Evolutionary conservation across 2,888 invertebrate genomes (phyloP).

Genomic region (Conus canariensis): DNA sequence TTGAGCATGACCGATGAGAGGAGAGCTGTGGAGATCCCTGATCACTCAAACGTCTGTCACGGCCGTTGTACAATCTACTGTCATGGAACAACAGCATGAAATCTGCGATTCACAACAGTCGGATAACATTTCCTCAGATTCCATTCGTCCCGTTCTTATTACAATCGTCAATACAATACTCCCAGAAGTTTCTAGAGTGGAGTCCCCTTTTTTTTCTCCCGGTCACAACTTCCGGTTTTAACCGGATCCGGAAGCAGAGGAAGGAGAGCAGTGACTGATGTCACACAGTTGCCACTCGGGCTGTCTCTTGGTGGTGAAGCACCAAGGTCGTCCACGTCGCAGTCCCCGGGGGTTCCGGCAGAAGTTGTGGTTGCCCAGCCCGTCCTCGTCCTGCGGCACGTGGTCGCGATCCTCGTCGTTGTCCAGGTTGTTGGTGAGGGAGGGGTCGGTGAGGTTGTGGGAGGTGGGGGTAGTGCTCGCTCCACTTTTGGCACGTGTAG

Average conservation of each 20-base stretch:
- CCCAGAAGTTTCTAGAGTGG: too few species aligned
- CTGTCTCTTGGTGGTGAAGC: constrained; percentile 76
- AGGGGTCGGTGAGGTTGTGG: constrained; percentile 59
- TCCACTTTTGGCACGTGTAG: constrained; percentile 74
- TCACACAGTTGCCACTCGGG: constrained; percentile 75
- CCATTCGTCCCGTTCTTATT: too few species aligned
- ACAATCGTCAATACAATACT: too few species aligned
- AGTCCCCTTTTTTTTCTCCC: too few species aligned
- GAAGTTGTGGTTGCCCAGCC: constrained; percentile 80
- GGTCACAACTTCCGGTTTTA: neutral
- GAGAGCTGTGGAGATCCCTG: too few species aligned
- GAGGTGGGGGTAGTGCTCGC: constrained; percentile 69
- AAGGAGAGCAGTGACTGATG: constrained; percentile 59
- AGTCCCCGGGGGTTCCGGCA: constrained; percentile 81
- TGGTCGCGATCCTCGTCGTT: constrained; percentile 44
- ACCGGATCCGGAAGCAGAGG: neutral
- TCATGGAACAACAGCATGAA: too few species aligned
- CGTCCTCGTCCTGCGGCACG: constrained; percentile 41
- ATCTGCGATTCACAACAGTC: too few species aligned
- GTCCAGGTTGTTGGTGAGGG: constrained; percentile 30
- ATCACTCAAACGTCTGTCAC: too few species aligned
- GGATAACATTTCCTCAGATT: too few species aligned
- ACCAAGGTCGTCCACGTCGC: constrained; percentile 81
- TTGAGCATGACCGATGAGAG: too few species aligned
- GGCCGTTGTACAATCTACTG: too few species aligned